phyloP scores from a whole-genome alignment of 1,140 invertebrate species.

The Dermatophagoides farinae region DNA sequence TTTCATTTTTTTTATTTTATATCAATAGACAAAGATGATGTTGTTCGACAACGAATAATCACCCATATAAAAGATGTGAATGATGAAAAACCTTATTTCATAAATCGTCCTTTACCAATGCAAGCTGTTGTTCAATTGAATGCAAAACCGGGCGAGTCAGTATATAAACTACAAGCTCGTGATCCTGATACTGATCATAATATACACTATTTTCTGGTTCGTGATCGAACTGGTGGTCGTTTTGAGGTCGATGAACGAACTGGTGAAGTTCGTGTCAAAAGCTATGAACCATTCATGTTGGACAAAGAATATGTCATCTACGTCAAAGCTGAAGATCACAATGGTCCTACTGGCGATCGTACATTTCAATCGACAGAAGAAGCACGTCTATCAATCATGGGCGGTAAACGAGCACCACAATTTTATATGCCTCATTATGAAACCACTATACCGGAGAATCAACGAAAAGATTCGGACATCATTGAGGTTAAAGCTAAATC shows the following conservation, averaged over 20 bases:
- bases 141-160: conserved; percentile 78
- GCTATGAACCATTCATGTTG: conserved; percentile 70
- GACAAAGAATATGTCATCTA: conserved; percentile 91
- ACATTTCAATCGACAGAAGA: conserved; percentile 73
- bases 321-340: conserved; percentile 85
- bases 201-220: conserved; percentile 81
- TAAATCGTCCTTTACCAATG: conserved; percentile 80
- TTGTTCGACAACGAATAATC: conserved; percentile 79
- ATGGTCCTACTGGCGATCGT: conserved; percentile 65
- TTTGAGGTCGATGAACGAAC: conserved; percentile 79
- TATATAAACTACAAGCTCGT: conserved; percentile 79
- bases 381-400: conserved; percentile 71
- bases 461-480: conserved; percentile 85
- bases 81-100: conserved; percentile 80
- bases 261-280: conserved; percentile 72
- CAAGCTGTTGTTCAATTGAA: conserved; percentile 84
- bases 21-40: not conserved
- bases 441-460: conserved; percentile 81
- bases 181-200: conserved; percentile 85
- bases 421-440: conserved; percentile 83
- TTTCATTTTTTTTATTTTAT: not conserved
- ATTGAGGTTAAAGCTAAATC: conserved; percentile 90
- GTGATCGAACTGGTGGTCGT: conserved; percentile 56
- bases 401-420: conserved; percentile 74
- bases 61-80: conserved; percentile 89